These are phyloP conservation scores for Luidia sarsii DNA, from an alignment of 53 echinoderm and acorn worm species.

Conservation along the genomic window DNA sequence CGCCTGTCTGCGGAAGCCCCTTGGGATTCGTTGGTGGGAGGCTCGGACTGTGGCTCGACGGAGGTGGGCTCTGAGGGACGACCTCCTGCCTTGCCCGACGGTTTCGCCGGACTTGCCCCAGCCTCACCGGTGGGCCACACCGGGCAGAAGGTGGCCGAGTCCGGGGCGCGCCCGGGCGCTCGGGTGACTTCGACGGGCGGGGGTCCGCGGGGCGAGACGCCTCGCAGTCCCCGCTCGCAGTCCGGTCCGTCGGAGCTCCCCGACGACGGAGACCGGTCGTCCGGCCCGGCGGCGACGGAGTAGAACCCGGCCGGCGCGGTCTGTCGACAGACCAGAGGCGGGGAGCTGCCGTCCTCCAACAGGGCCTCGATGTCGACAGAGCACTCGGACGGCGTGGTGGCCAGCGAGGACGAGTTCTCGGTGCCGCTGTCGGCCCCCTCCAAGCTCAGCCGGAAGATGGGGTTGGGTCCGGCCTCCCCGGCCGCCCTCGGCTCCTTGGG, in stretches of 20 bases:
- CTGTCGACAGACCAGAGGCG: slow-evolving; percentile 1
- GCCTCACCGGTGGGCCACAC: too few relatives aligned
- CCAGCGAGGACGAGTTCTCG: slow-evolving; percentile 17
- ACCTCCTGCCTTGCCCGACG: too few relatives aligned
- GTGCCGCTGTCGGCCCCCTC: slow-evolving; percentile 35
- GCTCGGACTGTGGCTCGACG: too few relatives aligned
- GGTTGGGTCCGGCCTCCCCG: neutral
- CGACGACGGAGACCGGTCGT: neutral
- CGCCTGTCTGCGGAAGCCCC: too few relatives aligned
- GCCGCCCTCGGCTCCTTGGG: slow-evolving; percentile 12
- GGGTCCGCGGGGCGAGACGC: too few relatives aligned
- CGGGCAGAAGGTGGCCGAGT: too few relatives aligned
- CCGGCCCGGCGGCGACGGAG: slow-evolving; percentile 21
- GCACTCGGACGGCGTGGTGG: slow-evolving; percentile 40
- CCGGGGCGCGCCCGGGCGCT: neutral
- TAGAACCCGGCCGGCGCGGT: slow-evolving; percentile 24
- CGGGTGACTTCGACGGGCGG: neutral
- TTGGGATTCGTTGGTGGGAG: too few relatives aligned
- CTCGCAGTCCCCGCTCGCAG: too few relatives aligned
- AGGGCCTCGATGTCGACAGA: slow-evolving; percentile 26
- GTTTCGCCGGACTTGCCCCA: too few relatives aligned
- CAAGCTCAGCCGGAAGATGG: slow-evolving; percentile 29
- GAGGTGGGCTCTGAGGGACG: too few relatives aligned
- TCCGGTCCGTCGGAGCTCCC: too few relatives aligned
- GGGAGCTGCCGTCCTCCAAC: slow-evolving; percentile 11